A percentile compares a stretch with the other conserved stretches of the same genome.
Evolutionary conservation across 2,113 vertebrate genomes (phyloP).

Genomic region (Rattus rattus): DNA sequence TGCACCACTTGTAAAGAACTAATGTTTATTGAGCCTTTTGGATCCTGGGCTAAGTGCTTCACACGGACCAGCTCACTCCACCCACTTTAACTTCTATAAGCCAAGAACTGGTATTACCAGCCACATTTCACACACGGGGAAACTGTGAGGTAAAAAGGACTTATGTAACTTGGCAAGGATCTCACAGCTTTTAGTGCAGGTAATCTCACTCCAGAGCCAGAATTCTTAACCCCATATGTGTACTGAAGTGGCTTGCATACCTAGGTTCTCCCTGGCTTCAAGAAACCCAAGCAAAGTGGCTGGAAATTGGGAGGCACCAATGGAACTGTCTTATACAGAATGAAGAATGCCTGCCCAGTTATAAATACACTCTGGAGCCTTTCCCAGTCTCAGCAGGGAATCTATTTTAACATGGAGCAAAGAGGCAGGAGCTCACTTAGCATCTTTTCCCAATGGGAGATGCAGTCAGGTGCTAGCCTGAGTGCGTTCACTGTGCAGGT

Average conservation of each 20-base stretch:
- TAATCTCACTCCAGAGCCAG: background rate
- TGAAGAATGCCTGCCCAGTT: background rate
- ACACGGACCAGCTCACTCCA: background rate
- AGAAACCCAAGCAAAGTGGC: background rate
- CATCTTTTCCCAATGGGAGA: fast-evolving
- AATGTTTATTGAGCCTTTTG: background rate
- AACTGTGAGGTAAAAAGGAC: background rate
- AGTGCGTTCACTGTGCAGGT: background rate
- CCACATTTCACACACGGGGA: slow-evolving; percentile 1
- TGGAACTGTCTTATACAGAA: background rate
- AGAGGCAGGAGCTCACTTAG: background rate
- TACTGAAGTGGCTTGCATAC: background rate
- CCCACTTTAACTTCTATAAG: background rate
- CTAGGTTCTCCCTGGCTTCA: background rate
- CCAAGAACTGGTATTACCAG: slow-evolving; percentile 34
- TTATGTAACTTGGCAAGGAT: background rate
- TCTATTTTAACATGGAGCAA: background rate
- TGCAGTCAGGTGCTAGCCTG: background rate
- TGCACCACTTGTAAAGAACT: background rate
- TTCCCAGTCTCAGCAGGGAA: background rate
- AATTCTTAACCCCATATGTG: background rate
- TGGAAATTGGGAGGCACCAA: background rate
- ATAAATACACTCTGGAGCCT: background rate
- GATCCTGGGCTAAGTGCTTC: background rate
- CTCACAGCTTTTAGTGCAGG: slow-evolving; percentile 14